Evolutionary conservation across 2,888 invertebrate species (phyloP).

Genomic region (Scaptomyza caliginosa): DNA sequence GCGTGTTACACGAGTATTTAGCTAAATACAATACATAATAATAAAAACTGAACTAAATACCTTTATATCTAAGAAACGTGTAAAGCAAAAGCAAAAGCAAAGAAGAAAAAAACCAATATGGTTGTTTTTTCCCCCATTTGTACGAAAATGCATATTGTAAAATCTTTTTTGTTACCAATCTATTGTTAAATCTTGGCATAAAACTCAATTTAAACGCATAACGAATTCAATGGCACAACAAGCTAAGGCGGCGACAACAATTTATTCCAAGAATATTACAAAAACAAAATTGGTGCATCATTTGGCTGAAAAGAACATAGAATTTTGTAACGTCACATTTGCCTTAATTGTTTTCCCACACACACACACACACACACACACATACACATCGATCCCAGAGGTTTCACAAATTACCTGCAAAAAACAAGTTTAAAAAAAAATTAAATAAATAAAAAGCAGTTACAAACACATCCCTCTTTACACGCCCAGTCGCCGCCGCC

Average conservation of each 20-base stretch:
- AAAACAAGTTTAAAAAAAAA: too few relatives aligned
- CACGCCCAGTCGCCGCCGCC: background rate
- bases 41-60: conserved; percentile 48
- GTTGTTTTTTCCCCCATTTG: conserved; percentile 21
- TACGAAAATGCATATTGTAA: conserved; percentile 8
- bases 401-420: conserved; percentile 81
- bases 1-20: conserved; percentile 74
- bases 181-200: conserved; percentile 62
- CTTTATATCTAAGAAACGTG: conserved; percentile 26
- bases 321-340: conserved; percentile 38
- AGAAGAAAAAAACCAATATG: conserved; percentile 16
- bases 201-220: conserved; percentile 18
- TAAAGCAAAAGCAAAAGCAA: background rate
- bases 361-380: conserved; percentile 25
- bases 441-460: conserved; percentile 47
- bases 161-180: conserved; percentile 49
- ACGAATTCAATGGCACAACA: conserved; percentile 12
- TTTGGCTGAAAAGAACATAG: conserved; percentile 39
- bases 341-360: conserved; percentile 66
- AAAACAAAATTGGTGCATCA: conserved; percentile 32
- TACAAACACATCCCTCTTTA: conserved; percentile 5
- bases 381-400: conserved; percentile 66
- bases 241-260: conserved; percentile 13
- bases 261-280: conserved; percentile 19
- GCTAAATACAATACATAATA: conserved; percentile 56